Conservation (phyloP, 2,113 vertebrate species). For the Myanophis thanlyinensis region DNA sequence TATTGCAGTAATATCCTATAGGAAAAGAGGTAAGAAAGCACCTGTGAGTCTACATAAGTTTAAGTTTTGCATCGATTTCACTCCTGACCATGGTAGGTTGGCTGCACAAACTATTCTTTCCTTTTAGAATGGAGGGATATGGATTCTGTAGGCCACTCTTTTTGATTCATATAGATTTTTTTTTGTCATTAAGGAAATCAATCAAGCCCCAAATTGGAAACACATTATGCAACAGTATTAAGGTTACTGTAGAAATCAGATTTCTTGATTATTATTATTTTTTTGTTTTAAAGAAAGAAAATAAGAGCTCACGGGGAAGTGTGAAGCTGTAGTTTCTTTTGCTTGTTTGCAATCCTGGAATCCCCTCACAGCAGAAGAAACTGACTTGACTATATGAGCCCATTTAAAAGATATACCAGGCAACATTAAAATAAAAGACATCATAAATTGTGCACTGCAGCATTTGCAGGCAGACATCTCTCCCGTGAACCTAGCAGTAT, state of each 20-base stretch:
- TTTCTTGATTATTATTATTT: slow-evolving; percentile 39
- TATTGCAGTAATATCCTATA: neutral
- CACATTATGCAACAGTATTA: slow-evolving; percentile 45
- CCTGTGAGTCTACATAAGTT: neutral
- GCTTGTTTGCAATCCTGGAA: slow-evolving; percentile 23
- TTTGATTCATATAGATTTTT: slow-evolving; percentile 25
- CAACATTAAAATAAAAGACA: slow-evolving; percentile 51
- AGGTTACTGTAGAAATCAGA: slow-evolving; percentile 48
- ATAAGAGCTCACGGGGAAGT: slow-evolving; percentile 42
- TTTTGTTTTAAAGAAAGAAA: slow-evolving; percentile 35
- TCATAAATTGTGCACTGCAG: slow-evolving; percentile 49
- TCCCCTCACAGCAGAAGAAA: slow-evolving; percentile 57
- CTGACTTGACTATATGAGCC: slow-evolving; percentile 47
- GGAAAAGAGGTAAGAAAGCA: neutral
- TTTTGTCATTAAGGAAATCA: slow-evolving; percentile 42
- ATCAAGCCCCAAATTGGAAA: slow-evolving; percentile 39
- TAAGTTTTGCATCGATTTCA: slow-evolving; percentile 21
- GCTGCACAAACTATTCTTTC: slow-evolving; percentile 7
- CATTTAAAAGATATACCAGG: slow-evolving; percentile 49
- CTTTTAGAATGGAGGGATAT: neutral
- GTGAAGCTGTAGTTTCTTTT: slow-evolving; percentile 32
- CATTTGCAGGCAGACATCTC: slow-evolving; percentile 47
- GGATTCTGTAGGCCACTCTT: slow-evolving; percentile 7
- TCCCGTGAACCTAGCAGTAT: slow-evolving; percentile 32
- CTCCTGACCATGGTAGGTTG: neutral